Evolutionary conservation across 2,888 invertebrate species (phyloP), one percentile per base, ranked within the genome.

Genomic region (Allolobophora icterica): DNA sequence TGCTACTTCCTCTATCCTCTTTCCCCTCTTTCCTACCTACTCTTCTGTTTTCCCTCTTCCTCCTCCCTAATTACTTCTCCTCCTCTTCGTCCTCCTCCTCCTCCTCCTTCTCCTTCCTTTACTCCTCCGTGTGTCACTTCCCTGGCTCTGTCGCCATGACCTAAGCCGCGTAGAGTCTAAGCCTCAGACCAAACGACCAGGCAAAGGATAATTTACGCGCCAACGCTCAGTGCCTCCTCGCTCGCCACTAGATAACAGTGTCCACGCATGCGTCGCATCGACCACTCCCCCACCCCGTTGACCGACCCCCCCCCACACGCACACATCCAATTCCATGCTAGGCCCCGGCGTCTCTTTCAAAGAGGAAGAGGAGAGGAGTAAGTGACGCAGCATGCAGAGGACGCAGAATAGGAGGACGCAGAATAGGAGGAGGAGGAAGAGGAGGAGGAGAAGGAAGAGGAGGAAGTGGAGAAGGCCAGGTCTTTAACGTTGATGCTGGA

Each of bases 171-270:
- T n/a, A n/a, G 52, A 8, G 30, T 71, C 71, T 71, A 71, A 71
- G 71, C 71, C 71, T 6, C 11, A 30, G 71, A 71, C 71, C 71
- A 71, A 71, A 71, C 71, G 71, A 71, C 71, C 71, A n/a, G 13
- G n/a, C 30, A n/a, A 71, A 71, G 71, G 71, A 71, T 30, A 71
- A 71, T 71, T 71, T 71, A 71, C 71, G 71, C 71, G 71, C 30
- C 30, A n/a, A 71, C n/a, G 71, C 71, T n/a, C 71, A n/a, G 71
- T 71, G 71, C 71, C n/a, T n/a, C 5, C 71, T 71, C 71, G n/a
- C 71, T 71, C 71, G 30, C 71, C 71, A 71, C n/a, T 71, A 71
- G 71, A 71, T 71, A 71, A n/a, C 71, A 71, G 71, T n/a, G 71
- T 71, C 71, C 71, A 71, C 71, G 71, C 71, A 71, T 71, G 71